phyloP scores from a whole-genome alignment of 2,888 invertebrate species.

The Pyrrhosoma nymphula region DNA sequence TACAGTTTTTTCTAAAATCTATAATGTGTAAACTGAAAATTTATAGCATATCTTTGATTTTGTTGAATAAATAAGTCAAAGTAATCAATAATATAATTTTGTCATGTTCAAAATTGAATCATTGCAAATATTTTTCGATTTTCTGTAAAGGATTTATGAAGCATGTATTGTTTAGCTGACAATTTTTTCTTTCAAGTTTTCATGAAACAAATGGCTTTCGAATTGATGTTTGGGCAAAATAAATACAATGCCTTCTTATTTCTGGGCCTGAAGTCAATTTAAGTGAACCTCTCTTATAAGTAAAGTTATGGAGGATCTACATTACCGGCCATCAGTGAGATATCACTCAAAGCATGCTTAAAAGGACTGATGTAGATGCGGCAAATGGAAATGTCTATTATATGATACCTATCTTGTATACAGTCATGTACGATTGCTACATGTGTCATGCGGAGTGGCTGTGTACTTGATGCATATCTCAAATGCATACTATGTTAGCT shows the following conservation, averaged over 20 bases:
- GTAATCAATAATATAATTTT: too few species aligned
- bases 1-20: too few species aligned
- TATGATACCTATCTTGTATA: neutral
- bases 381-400: neutral
- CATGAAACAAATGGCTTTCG: too few species aligned
- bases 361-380: slow-evolving; percentile 10
- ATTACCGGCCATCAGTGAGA: neutral
- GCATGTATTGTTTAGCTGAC: too few species aligned
- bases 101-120: too few species aligned
- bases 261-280: neutral
- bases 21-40: too few species aligned
- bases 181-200: too few species aligned
- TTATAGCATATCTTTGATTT: too few species aligned
- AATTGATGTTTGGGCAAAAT: too few species aligned
- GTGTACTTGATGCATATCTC: neutral
- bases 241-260: neutral
- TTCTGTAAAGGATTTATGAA: too few species aligned
- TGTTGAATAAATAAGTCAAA: too few species aligned
- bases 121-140: too few species aligned
- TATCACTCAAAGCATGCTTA: neutral
- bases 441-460: neutral
- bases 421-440: neutral
- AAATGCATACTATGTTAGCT: slow-evolving; percentile 9
- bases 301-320: neutral
- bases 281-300: neutral